Evolutionary conservation across 2,113 vertebrate species (phyloP).

Genomic region (Malaclemys terrapin): DNA sequence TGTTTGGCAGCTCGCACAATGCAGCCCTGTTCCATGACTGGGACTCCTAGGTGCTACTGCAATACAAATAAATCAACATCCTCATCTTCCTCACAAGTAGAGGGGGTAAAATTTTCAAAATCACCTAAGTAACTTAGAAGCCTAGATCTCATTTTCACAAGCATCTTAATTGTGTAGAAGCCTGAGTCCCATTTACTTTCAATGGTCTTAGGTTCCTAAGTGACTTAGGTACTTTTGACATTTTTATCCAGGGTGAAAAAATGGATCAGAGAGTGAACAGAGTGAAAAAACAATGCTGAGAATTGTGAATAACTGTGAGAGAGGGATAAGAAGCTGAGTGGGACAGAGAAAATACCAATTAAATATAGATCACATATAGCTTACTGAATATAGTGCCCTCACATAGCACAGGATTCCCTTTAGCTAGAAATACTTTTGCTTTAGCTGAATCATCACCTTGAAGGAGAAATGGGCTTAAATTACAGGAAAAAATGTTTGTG

Average conservation of each 20-base stretch:
- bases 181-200: background rate
- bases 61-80: conserved; percentile 57
- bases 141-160: conserved; percentile 38
- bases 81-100: conserved; percentile 6
- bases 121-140: conserved; percentile 27
- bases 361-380: accelerated
- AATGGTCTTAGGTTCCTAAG: background rate
- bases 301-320: background rate
- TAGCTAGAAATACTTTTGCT: background rate
- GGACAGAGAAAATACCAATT: background rate
- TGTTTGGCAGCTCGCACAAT: conserved; percentile 50
- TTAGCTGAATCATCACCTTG: background rate
- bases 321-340: background rate
- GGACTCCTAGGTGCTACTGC: conserved; percentile 16
- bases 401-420: background rate
- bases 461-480: background rate
- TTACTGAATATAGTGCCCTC: background rate
- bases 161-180: conserved; percentile 33
- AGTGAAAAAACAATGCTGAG: background rate
- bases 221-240: conserved; percentile 24
- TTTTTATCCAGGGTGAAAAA: conserved; percentile 39
- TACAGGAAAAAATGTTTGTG: background rate
- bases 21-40: conserved; percentile 33
- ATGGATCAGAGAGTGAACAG: background rate
- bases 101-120: conserved; percentile 26